Percentiles rank a stretch among this genome's conserved stretches.
Evolutionary conservation across 1,140 invertebrate genomes (phyloP).

Genomic region (Drosophila dunni): DNA sequence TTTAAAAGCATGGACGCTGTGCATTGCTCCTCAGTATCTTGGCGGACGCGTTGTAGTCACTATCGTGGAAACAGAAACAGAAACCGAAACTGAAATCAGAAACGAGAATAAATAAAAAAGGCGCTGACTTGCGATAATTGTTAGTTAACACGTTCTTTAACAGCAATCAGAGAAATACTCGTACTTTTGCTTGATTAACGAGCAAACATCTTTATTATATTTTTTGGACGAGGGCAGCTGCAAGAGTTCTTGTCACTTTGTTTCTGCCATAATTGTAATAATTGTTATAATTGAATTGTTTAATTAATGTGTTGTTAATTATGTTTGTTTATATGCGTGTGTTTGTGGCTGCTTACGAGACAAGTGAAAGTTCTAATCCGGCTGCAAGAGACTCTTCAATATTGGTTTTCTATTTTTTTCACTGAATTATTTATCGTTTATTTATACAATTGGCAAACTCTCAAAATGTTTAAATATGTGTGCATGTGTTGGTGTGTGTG

Average conservation of each 20-base stretch:
- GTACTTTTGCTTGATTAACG: constrained; percentile 40
- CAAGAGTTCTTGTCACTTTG: not conserved
- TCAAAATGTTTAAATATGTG: constrained; percentile 10
- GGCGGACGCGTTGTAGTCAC: constrained; percentile 55
- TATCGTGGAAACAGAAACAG: constrained; percentile 25
- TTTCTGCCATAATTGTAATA: not conserved
- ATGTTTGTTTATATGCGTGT: not conserved
- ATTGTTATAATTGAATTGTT: not conserved
- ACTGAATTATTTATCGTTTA: constrained; percentile 64
- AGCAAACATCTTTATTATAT: constrained; percentile 31
- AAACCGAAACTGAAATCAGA: too few relatives aligned
- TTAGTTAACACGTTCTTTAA: constrained; percentile 48
- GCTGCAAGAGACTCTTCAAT: constrained; percentile 50
- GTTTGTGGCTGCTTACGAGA: constrained; percentile 39
- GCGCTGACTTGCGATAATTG: constrained; percentile 44
- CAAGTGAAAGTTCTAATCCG: constrained; percentile 80
- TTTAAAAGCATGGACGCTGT: constrained; percentile 50
- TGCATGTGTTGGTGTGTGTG: not conserved
- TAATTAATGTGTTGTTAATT: not conserved
- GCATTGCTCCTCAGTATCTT: constrained; percentile 59
- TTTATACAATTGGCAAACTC: constrained; percentile 44
- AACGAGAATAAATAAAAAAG: not conserved
- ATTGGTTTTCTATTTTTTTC: constrained; percentile 20
- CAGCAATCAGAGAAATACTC: constrained; percentile 40
- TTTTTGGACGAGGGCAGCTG: constrained; percentile 6